A percentile compares a stretch with the other conserved stretches of the same genome.
phyloP scores from a whole-genome alignment of 2,888 invertebrate genomes.

The Podabrus alpinus region DNA sequence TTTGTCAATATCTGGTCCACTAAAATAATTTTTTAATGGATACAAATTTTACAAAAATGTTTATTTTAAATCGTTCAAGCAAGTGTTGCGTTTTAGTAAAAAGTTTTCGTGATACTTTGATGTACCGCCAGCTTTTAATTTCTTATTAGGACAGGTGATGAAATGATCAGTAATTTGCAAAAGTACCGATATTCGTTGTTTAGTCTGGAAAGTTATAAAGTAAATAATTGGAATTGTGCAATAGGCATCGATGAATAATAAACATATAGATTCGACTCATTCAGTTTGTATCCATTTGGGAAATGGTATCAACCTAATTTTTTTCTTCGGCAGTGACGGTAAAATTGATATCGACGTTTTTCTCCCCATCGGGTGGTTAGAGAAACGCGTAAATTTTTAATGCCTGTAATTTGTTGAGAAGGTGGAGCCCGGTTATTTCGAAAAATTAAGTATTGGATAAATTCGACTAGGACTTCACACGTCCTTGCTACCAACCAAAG shows the following conservation, averaged over 20 bases:
- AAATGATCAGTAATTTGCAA: neutral
- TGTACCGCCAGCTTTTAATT: neutral
- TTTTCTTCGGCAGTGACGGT: neutral
- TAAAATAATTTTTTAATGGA: no score
- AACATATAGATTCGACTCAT: neutral
- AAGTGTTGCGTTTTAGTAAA: neutral
- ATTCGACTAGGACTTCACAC: constrained; percentile 14
- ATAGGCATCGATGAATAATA: neutral
- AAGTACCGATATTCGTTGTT: neutral
- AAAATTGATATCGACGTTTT: neutral
- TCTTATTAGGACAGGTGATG: neutral
- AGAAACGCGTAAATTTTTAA: neutral
- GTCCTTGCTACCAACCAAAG: constrained; percentile 28
- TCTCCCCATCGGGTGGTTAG: neutral
- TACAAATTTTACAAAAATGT: neutral
- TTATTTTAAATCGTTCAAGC: neutral
- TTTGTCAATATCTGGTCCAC: no score
- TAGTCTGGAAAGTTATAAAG: neutral
- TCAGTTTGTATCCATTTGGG: neutral
- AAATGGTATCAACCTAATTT: neutral
- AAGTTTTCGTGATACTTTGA: neutral
- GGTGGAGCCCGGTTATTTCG: neutral
- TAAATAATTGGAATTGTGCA: neutral
- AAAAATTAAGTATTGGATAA: neutral
- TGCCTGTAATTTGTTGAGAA: neutral